Conservation (phyloP, 2,113 vertebrate species). For the Anolis sagrei region DNA sequence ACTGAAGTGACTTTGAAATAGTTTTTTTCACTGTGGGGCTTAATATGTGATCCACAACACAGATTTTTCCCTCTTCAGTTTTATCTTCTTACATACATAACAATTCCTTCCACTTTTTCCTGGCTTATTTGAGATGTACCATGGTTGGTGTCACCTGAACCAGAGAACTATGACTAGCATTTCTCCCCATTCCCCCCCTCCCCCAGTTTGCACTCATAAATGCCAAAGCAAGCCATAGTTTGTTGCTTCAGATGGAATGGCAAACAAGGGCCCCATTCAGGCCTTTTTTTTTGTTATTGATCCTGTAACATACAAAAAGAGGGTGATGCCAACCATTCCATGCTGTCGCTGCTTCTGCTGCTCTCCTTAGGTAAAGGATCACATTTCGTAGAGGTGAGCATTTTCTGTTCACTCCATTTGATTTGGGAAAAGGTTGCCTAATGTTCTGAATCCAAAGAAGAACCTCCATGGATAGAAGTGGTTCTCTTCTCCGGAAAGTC, state of each 20-base stretch:
- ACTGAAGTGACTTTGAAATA: constrained; percentile 43
- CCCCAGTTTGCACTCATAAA: neutral
- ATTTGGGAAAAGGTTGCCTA: neutral
- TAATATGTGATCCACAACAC: constrained; percentile 24
- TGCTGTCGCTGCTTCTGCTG: neutral
- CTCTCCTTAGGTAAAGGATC: neutral
- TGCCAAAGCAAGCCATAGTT: neutral
- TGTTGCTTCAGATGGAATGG: neutral
- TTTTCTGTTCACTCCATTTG: no score
- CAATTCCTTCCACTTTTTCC: neutral
- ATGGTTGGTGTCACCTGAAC: neutral
- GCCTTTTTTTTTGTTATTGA: neutral
- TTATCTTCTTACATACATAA: no score
- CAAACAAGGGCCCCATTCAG: neutral
- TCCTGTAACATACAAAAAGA: neutral
- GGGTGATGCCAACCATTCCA: neutral
- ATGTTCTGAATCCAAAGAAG: neutral
- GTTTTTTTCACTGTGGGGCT: constrained; percentile 41
- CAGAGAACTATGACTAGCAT: neutral
- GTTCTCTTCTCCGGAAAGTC: neutral
- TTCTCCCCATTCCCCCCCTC: neutral
- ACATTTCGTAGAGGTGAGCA: no score
- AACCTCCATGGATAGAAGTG: neutral
- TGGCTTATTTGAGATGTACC: neutral
- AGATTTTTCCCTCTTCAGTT: neutral